Evolutionary conservation across 2,797 vertebrate genomes (phyloP).

Genomic region (Tapirus indicus): DNA sequence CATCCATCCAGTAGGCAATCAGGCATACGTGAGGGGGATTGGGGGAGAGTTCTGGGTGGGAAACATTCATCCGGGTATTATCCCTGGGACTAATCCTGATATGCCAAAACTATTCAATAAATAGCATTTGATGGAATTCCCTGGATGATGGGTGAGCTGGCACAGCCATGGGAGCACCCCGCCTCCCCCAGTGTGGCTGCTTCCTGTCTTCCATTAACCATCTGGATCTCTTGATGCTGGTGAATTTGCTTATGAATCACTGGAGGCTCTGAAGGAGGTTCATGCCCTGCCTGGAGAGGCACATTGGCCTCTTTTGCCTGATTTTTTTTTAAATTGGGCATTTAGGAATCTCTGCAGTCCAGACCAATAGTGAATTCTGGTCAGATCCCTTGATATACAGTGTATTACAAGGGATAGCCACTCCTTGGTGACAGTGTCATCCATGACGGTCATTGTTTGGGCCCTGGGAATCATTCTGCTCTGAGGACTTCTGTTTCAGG

Average conservation of each 20-base stretch:
- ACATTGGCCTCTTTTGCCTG: not conserved
- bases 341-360: not conserved
- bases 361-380: not conserved
- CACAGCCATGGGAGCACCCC: not conserved
- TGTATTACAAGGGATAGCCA: not conserved
- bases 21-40: not conserved
- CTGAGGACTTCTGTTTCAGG: not conserved
- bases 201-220: not conserved
- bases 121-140: not conserved
- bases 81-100: not conserved
- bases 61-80: not conserved
- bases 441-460: not conserved
- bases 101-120: not conserved
- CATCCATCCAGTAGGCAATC: not conserved
- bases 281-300: not conserved
- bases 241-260: not conserved
- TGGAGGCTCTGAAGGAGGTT: not conserved
- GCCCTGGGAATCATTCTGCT: not conserved
- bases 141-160: not conserved
- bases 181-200: rapidly evolving
- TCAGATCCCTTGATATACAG: not conserved
- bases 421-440: not conserved
- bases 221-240: not conserved
- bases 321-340: not conserved
- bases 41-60: not conserved